phyloP scores from a whole-genome alignment of 2,113 vertebrate species.

The Ictalurus furcatus region DNA sequence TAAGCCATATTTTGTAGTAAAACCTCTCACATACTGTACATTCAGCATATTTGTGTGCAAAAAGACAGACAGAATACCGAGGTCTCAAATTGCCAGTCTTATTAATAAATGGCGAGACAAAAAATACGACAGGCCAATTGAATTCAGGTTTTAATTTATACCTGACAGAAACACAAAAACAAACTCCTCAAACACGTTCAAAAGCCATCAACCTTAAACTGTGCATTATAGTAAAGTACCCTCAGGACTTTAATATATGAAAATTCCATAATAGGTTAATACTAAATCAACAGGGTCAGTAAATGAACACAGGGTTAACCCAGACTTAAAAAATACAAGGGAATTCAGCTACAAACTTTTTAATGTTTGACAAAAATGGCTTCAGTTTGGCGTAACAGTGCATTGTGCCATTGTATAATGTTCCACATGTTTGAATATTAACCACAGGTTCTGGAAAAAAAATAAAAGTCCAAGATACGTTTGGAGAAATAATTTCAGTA shows the following conservation, averaged over 20 bases:
- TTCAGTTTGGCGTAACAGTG: not conserved
- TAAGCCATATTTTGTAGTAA: not conserved
- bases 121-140: not conserved
- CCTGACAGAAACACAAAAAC: not conserved
- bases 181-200: not conserved
- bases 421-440: not conserved
- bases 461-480: not conserved
- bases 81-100: not conserved
- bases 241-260: too few relatives aligned
- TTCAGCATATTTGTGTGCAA: not conserved
- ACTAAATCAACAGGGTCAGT: not conserved
- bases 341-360: not conserved
- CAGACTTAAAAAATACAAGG: not conserved
- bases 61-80: not conserved
- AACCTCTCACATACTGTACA: not conserved
- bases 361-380: not conserved
- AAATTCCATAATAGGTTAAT: not conserved
- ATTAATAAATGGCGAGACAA: not conserved
- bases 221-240: not conserved
- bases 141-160: not conserved
- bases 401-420: not conserved
- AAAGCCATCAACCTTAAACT: not conserved
- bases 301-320: not conserved
- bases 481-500: not conserved
- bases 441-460: not conserved